Conservation (phyloP, 2,888 invertebrate species). For the Drosophila picticornis region DNA sequence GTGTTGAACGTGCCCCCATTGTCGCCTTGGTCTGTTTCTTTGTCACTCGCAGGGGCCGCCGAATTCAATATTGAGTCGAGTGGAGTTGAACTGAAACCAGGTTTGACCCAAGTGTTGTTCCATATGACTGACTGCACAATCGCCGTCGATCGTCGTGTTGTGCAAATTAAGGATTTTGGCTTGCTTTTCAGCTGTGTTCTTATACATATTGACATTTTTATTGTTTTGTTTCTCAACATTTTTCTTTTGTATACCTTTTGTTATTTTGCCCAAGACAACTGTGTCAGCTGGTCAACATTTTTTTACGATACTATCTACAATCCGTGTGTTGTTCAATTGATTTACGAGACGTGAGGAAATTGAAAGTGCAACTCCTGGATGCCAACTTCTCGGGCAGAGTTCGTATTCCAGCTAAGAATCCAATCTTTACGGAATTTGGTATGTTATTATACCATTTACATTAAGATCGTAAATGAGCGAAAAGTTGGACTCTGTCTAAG, state of each 20-base stretch:
- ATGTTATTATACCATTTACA: not conserved
- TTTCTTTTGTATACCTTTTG: constrained; percentile 6
- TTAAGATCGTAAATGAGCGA: not conserved
- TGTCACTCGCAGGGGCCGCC: constrained; percentile 36
- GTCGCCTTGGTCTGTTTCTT: constrained; percentile 40
- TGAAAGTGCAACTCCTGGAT: constrained; percentile 22
- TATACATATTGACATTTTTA: constrained; percentile 54
- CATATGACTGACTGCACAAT: constrained; percentile 63
- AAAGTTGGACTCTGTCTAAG: not conserved
- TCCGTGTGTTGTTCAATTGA: constrained; percentile 47
- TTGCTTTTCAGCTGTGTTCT: constrained; percentile 28
- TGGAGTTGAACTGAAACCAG: constrained; percentile 18
- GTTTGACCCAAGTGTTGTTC: constrained; percentile 46
- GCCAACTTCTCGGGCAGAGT: not conserved
- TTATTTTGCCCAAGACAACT: constrained; percentile 28
- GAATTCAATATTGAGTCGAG: constrained; percentile 27
- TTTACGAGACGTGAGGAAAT: constrained; percentile 39
- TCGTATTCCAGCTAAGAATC: not conserved
- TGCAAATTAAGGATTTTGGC: constrained; percentile 63
- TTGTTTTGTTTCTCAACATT: constrained; percentile 22
- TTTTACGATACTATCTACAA: constrained; percentile 67
- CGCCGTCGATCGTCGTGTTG: constrained; percentile 56
- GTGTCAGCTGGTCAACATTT: constrained; percentile 55
- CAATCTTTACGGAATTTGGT: not conserved
- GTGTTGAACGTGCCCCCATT: constrained; percentile 31